Evolutionary conservation across 2,113 vertebrate genomes (phyloP), one percentile per base, ranked within the genome.

Genomic region (Forbesichthys agassizii): DNA sequence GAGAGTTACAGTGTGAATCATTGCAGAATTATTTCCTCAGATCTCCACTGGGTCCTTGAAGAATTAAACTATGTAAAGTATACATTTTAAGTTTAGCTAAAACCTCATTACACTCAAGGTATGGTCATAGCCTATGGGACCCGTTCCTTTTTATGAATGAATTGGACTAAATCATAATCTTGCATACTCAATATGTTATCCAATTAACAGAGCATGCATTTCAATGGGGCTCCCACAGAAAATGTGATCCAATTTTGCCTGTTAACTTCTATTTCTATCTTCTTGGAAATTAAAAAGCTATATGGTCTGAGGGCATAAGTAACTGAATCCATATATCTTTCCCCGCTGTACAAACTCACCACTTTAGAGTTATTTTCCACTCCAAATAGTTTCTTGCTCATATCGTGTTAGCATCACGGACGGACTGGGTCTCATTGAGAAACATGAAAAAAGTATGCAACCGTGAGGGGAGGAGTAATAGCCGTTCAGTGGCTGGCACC

Each of bases 131-230:
- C 11, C 76, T 82, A 77, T 61, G 71, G 81, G 80, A 83, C 84
- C 60, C 33, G 72, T 79, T 64, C 33, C 75, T 82, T 75, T 81
- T 64, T 81, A 73, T 88, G 80, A 71, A 63, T 59, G 69, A 56
- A 68, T 80, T 79, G 85, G 81, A 57, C 75, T 74, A 82, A 84
- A 73, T 69, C 78, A 86, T 88, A 80, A 88, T 90, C 79, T 82
- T 85, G 77, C 76, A 86, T 82, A 79, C 81, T 86, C 81, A 87
- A 83, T 88, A 86, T 85, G 88, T 84, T 85, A 84, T 84, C 81
- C 66, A 79, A 83, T 84, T 82, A 85, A 88, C 84, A 87, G 81
- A 68, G 52, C 46, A 10, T 75, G 77, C 67, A 88, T 89, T 81
- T 83, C 55, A 86, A 89, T 82, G 27, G 79, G 78, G 60, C 47